These are phyloP conservation scores for Leptopilina syphax DNA, from an alignment of 2,888 invertebrate genomes.

Conservation along the genomic window DNA sequence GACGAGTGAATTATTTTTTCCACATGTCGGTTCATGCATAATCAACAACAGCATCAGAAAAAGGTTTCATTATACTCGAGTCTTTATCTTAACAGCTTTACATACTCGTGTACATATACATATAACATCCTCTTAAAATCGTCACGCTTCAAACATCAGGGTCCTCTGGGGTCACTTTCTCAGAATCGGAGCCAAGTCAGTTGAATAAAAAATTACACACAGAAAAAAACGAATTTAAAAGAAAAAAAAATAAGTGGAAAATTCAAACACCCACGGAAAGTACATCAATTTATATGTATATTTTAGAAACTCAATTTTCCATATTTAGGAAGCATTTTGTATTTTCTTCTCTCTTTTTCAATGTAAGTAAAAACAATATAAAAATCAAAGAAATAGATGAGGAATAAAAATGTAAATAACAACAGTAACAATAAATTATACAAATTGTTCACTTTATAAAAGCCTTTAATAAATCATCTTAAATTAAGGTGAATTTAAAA, in stretches of 20 bases:
- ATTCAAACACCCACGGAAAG: too few species aligned
- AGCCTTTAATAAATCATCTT: too few species aligned
- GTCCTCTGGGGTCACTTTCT: slow-evolving; percentile 32
- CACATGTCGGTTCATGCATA: slow-evolving; percentile 26
- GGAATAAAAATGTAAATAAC: too few species aligned
- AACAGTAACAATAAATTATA: too few species aligned
- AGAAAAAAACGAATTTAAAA: slow-evolving; percentile 12
- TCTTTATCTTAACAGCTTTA: slow-evolving; percentile 31
- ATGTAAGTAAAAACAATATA: too few species aligned
- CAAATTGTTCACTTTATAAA: too few species aligned
- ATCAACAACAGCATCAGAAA: slow-evolving; percentile 13
- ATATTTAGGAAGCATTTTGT: too few species aligned
- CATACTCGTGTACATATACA: slow-evolving; percentile 11
- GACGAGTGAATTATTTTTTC: not conserved
- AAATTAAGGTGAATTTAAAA: too few species aligned
- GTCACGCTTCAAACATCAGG: slow-evolving; percentile 36
- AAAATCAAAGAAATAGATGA: too few species aligned
- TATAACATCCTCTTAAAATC: slow-evolving; percentile 33
- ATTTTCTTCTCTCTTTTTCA: too few species aligned
- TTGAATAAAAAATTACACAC: not conserved
- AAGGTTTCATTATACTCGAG: slow-evolving; percentile 8
- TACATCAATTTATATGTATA: too few species aligned
- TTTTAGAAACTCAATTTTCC: too few species aligned
- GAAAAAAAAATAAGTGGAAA: not conserved
- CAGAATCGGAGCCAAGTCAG: slow-evolving; percentile 7